Percentiles rank a stretch among this genome's conserved stretches.
Evolutionary conservation across 2,888 invertebrate genomes (phyloP).

Genomic region (Eugnorisma glareosa): DNA sequence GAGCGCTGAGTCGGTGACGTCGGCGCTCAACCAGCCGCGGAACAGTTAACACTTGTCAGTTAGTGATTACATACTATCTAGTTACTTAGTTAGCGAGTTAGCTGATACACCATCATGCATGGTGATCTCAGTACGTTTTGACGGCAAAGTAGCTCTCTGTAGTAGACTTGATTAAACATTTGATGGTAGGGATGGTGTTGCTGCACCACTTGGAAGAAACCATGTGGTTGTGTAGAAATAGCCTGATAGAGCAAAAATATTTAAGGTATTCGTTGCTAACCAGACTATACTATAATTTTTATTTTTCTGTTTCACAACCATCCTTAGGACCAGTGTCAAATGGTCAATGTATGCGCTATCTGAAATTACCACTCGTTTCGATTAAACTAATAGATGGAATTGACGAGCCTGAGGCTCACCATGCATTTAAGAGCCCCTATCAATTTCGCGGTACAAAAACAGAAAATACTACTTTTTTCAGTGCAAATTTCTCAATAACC

Average conservation of each 20-base stretch:
- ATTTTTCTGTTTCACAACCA: slow-evolving; percentile 22
- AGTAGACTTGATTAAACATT: not conserved
- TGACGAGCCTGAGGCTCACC: not conserved
- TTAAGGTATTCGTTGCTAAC: not conserved
- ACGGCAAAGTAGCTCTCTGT: not conserved
- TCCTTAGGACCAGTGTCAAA: not conserved
- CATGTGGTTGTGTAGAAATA: not conserved
- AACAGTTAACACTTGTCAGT: slow-evolving; percentile 18
- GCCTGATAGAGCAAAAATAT: not conserved
- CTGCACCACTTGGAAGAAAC: not conserved
- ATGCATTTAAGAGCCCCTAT: not conserved
- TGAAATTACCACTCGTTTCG: not conserved
- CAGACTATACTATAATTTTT: not conserved
- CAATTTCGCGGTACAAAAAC: too few species aligned
- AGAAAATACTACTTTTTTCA: too few species aligned
- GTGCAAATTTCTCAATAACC: too few species aligned
- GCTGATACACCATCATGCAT: not conserved
- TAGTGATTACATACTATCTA: slow-evolving; percentile 13
- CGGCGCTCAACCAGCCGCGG: not conserved
- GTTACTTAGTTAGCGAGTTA: slow-evolving; percentile 16
- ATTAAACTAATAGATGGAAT: not conserved
- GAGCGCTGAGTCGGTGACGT: slow-evolving; percentile 13
- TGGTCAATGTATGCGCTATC: not conserved
- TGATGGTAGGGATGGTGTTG: not conserved
- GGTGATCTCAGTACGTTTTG: not conserved